Evolutionary conservation across 1,140 invertebrate species (phyloP).

Genomic region (Apis laboriosa): DNA sequence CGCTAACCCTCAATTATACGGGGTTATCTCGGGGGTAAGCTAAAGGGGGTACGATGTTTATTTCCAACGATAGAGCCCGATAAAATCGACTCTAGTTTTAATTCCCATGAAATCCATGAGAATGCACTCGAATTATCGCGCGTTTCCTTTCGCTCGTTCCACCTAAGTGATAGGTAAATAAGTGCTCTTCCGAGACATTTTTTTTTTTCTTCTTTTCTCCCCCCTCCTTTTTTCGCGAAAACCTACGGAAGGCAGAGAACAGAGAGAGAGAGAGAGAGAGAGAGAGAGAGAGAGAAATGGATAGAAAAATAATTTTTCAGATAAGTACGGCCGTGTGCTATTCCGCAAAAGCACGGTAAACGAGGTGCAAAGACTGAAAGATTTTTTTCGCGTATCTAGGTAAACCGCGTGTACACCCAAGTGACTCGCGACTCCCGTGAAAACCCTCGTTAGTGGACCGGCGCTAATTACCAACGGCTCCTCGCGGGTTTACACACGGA

Average conservation of each 20-base stretch:
- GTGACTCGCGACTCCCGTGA: slow-evolving; percentile 53
- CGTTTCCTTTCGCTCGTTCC: slow-evolving; percentile 5
- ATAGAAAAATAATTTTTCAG: no score
- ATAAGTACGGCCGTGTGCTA: neutral
- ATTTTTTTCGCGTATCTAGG: slow-evolving; percentile 58
- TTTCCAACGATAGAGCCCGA: slow-evolving; percentile 69
- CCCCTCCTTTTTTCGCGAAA: neutral
- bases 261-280: no score
- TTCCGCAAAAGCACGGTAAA: slow-evolving; percentile 32
- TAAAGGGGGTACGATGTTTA: slow-evolving; percentile 73
- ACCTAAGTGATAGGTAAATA: neutral
- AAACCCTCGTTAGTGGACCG: slow-evolving; percentile 73
- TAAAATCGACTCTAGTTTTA: slow-evolving; percentile 68
- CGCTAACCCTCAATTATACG: slow-evolving; percentile 72
- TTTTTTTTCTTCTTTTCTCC: neutral
- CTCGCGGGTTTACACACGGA: slow-evolving; percentile 70
- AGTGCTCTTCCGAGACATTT: neutral
- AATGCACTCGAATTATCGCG: slow-evolving; percentile 18
- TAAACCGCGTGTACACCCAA: slow-evolving; percentile 50
- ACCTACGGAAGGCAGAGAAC: no score
- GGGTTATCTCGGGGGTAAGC: slow-evolving; percentile 69
- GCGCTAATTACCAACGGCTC: slow-evolving; percentile 74
- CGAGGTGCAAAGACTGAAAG: slow-evolving; percentile 47
- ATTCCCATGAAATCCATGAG: slow-evolving; percentile 67
- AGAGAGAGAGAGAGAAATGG: no score